phyloP scores from a whole-genome alignment of 2,797 vertebrate genomes.

The Paramormyrops hopkinsi region DNA sequence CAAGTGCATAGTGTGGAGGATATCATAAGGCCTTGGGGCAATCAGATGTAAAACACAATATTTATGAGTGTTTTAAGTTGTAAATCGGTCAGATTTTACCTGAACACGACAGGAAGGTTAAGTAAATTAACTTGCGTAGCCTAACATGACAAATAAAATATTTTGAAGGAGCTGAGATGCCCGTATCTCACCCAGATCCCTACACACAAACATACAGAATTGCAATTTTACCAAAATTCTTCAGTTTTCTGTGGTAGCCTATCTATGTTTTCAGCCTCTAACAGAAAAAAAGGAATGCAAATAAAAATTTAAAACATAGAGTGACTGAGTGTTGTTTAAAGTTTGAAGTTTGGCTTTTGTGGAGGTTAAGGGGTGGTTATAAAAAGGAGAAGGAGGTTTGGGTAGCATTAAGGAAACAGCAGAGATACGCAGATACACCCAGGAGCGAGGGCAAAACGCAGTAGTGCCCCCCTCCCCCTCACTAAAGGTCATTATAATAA shows the following conservation, averaged over 20 bases:
- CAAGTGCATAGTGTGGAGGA: too few relatives aligned
- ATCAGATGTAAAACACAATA: too few relatives aligned
- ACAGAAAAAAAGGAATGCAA: not conserved
- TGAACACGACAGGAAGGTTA: not conserved
- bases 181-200: too few relatives aligned
- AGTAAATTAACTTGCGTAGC: too few relatives aligned
- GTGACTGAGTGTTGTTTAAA: not conserved
- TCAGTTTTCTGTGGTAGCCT: not conserved
- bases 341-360: not conserved
- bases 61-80: too few relatives aligned
- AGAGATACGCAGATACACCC: not conserved
- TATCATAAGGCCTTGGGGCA: too few relatives aligned
- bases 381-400: not conserved
- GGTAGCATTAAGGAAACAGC: not conserved
- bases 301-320: not conserved
- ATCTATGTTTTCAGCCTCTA: not conserved
- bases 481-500: not conserved
- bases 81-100: too few relatives aligned
- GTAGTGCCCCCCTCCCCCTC: not conserved
- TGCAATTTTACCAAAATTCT: not conserved
- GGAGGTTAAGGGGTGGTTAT: not conserved
- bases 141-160: too few relatives aligned
- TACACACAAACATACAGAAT: too few relatives aligned
- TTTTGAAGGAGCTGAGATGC: too few relatives aligned
- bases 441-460: not conserved